Conservation (phyloP, 2,797 vertebrate species). For the Epinephelus malabaricus region DNA sequence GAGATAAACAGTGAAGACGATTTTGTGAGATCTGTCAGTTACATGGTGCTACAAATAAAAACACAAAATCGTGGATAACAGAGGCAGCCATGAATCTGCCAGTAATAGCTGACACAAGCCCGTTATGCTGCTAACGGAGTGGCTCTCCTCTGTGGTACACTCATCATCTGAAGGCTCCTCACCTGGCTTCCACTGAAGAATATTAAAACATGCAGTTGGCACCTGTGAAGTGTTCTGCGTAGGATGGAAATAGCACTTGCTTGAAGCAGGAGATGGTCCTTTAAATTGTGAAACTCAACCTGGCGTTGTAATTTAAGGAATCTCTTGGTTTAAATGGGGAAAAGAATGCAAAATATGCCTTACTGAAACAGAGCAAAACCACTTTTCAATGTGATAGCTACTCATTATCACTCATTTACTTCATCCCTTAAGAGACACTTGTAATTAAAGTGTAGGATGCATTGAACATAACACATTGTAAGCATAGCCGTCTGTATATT, state of each 20-base stretch:
- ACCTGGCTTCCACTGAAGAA: constrained; percentile 2
- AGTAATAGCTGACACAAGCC: constrained; percentile 34
- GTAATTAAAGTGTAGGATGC: neutral
- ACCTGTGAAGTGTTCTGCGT: constrained; percentile 22
- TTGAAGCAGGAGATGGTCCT: constrained; percentile 21
- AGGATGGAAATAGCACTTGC: constrained; percentile 34
- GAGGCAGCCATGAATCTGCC: constrained; percentile 45
- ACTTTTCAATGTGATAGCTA: neutral
- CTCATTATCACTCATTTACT: neutral
- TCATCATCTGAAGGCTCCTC: constrained; percentile 38
- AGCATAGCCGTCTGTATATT: neutral
- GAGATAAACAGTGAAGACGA: constrained; percentile 57
- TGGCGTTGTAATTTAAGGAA: neutral
- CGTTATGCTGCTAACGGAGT: constrained; percentile 7
- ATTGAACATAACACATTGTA: neutral
- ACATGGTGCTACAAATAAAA: constrained; percentile 52
- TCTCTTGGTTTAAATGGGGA: neutral
- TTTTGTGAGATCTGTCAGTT: constrained; percentile 70
- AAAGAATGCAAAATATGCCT: neutral
- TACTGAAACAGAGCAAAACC: neutral
- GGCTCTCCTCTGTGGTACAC: constrained; percentile 5
- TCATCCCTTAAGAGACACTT: neutral
- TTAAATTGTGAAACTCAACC: neutral
- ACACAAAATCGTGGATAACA: constrained; percentile 27
- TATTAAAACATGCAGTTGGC: constrained; percentile 10